Conservation (phyloP, 2,888 invertebrate species). For the Eilema griseolum region DNA sequence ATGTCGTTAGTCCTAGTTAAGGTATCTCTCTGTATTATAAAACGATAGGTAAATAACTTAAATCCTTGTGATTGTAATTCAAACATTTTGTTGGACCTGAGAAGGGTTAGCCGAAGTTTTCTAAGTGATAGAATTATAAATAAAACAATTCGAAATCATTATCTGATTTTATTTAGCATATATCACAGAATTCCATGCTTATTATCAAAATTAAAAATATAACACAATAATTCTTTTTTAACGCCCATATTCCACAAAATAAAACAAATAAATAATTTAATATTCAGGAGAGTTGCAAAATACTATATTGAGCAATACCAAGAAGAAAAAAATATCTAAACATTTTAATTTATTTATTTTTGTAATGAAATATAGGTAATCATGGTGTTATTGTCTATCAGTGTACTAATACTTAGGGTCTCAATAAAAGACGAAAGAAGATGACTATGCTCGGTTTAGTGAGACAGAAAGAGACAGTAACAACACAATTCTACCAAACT, state of each 20-base stretch:
- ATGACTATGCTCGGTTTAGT: too few relatives aligned
- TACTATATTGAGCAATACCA: not conserved
- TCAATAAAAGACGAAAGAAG: too few relatives aligned
- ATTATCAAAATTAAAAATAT: not conserved
- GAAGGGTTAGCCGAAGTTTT: slow-evolving; percentile 56
- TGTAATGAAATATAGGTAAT: too few relatives aligned
- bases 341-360: too few relatives aligned
- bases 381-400: too few relatives aligned
- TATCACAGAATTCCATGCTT: not conserved
- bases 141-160: slow-evolving; percentile 55
- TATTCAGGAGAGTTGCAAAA: slow-evolving; percentile 5
- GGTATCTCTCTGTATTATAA: slow-evolving; percentile 50
- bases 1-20: slow-evolving; percentile 40
- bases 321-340: too few relatives aligned
- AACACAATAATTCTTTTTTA: not conserved
- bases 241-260: too few relatives aligned
- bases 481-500: too few relatives aligned
- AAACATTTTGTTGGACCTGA: slow-evolving; percentile 41
- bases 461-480: too few relatives aligned
- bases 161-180: slow-evolving; percentile 8
- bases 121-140: slow-evolving; percentile 62
- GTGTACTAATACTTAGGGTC: too few relatives aligned
- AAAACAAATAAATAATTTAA: not conserved
- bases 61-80: slow-evolving; percentile 42
- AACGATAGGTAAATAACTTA: slow-evolving; percentile 48